Evolutionary conservation across 2,113 vertebrate species (phyloP), one percentile per base, ranked within the genome.

Genomic region (Nicator chloris): DNA sequence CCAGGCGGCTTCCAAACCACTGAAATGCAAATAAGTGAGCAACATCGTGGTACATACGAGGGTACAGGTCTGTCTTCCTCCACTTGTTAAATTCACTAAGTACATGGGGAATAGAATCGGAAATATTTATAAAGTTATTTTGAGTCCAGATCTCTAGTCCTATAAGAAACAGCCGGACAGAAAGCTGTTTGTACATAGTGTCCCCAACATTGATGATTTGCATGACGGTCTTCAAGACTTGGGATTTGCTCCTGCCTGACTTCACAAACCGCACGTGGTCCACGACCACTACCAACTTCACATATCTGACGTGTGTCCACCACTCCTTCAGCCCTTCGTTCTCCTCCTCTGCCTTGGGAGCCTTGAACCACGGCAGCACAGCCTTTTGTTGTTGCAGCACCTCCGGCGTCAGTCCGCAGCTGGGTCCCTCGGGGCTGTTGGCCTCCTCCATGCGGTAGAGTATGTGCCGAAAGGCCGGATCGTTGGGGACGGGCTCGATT

Each of bases 91-190:
- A 98, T 2, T 42, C 1, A 0, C 0, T 0, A 17, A 97, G 94
- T 13, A 23, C 14, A 0, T 5, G 18, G 15, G 7, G 4, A 17
- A 82, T 11, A 16, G 90, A 73, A 4, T 13, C 8, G 13, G 51
- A 21, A 77, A 97, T 15, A 2, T 12, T 26, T 70, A 97, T 45
- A 0, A 42, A n/a, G 16, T 97, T 97, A 27, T 1, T 33, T 54
- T 97, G 23, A 24, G 92, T 97, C 97, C 98, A 98, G 44, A 98
- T 84, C 82, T 98, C 98, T 22, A 98, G 26, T 11, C 90, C 20
- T 11, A 71, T n/a, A 42, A 97, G 81, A 59, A 72, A 90, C 5
- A 98, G 24, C 3, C 21, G 33, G 37, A 97, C 2, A 19, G 85
- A 83, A 59, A 98, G 76, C 39, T 95, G 88, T 10, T 63, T 12